phyloP scores from a whole-genome alignment of 2,113 vertebrate species.

The Gobius niger region DNA sequence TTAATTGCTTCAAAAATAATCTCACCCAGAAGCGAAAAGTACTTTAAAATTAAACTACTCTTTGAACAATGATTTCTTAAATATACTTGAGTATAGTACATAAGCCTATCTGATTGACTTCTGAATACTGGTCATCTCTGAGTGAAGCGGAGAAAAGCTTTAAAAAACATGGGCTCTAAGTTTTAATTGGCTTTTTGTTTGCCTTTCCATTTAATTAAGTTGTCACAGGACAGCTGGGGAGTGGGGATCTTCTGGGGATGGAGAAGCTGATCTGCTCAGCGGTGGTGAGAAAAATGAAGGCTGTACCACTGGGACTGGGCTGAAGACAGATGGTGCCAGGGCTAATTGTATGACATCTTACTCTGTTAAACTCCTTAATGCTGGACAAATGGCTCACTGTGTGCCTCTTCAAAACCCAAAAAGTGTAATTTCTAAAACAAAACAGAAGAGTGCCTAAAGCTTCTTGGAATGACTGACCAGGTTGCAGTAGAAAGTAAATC shows the following conservation, averaged over 20 bases:
- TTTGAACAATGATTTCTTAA: too few relatives aligned
- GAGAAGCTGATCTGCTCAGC: constrained; percentile 42
- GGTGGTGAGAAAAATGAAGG: constrained; percentile 61
- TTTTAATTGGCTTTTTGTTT: constrained; percentile 56
- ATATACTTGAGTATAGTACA: too few relatives aligned
- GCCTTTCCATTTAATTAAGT: constrained; percentile 79
- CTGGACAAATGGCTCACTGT: constrained; percentile 27
- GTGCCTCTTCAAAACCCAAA: neutral
- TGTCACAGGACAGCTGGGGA: constrained; percentile 70
- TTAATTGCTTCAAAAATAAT: too few relatives aligned
- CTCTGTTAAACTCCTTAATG: constrained; percentile 52
- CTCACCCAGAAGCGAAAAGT: too few relatives aligned
- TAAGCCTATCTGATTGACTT: neutral
- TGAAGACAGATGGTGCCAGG: constrained; percentile 59
- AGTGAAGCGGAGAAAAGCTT: constrained; percentile 7
- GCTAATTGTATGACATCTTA: constrained; percentile 51
- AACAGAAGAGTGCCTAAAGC: too few relatives aligned
- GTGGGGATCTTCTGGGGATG: constrained; percentile 48
- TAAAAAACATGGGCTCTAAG: constrained; percentile 20
- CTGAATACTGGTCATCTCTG: neutral
- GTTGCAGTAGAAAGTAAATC: too few relatives aligned
- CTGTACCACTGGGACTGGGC: constrained; percentile 37
- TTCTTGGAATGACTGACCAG: too few relatives aligned
- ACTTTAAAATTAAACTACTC: too few relatives aligned
- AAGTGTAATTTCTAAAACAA: too few relatives aligned